Evolutionary conservation across 1,140 invertebrate species (phyloP).

Genomic region (Diuraphis noxia): DNA sequence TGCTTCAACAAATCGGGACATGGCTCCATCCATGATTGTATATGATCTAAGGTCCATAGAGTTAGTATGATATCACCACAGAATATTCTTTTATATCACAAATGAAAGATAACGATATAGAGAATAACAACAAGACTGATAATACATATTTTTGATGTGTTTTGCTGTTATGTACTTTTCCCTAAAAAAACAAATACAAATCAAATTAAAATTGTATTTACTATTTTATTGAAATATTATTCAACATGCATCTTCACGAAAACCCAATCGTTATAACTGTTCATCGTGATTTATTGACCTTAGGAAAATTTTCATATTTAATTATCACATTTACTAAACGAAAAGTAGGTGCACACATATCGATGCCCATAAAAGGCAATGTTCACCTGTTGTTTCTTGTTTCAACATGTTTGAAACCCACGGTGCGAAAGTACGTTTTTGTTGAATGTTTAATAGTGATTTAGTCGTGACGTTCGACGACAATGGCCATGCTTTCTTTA

Average conservation of each 20-base stretch:
- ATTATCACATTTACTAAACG: slow-evolving; percentile 53
- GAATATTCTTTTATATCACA: no score
- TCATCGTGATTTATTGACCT: neutral
- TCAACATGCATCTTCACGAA: neutral
- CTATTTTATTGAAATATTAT: neutral
- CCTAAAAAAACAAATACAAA: neutral
- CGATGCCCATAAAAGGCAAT: slow-evolving; percentile 50
- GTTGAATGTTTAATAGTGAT: slow-evolving; percentile 4
- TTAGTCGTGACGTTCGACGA: neutral
- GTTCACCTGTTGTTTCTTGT: slow-evolving; percentile 53
- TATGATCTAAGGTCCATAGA: no score
- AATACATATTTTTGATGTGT: no score
- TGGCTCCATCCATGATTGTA: no score
- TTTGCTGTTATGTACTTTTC: neutral
- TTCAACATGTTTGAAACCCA: slow-evolving; percentile 20
- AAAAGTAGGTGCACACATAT: slow-evolving; percentile 40
- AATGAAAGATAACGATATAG: no score
- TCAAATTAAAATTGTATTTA: neutral
- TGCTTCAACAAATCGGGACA: no score
- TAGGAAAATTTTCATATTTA: neutral
- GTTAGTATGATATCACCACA: no score
- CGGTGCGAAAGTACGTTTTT: neutral
- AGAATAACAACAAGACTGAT: no score
- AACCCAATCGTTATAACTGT: neutral
- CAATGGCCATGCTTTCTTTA: slow-evolving; percentile 82